phyloP scores from a whole-genome alignment of 2,113 vertebrate genomes.

The Romanogobio albipinnatus region DNA sequence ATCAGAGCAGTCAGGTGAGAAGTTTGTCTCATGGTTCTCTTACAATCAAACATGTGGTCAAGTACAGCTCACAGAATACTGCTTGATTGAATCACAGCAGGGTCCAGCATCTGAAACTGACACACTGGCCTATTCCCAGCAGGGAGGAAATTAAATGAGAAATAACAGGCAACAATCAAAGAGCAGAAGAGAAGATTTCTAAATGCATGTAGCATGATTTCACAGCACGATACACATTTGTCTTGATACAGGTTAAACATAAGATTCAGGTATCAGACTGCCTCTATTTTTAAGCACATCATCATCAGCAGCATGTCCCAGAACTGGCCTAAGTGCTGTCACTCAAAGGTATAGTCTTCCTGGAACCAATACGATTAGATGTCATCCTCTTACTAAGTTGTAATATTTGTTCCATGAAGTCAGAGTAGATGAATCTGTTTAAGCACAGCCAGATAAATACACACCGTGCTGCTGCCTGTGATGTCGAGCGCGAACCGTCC shows the following conservation, averaged over 20 bases:
- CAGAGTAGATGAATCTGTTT: background rate
- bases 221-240: background rate
- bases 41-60: slow-evolving; percentile 18
- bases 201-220: background rate
- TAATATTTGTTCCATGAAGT: slow-evolving; percentile 16
- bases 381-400: background rate
- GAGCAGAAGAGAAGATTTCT: background rate
- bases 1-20: slow-evolving; percentile 1
- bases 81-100: background rate
- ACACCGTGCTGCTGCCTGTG: background rate
- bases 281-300: background rate
- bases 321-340: background rate
- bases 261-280: background rate
- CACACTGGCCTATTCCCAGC: background rate
- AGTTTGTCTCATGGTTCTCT: background rate
- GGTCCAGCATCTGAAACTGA: slow-evolving; percentile 10
- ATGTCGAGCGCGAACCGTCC: background rate
- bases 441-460: background rate
- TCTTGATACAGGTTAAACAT: background rate
- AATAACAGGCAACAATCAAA: slow-evolving; percentile 20
- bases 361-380: slow-evolving; percentile 22
- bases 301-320: slow-evolving; percentile 14
- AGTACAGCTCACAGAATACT: slow-evolving; percentile 8
- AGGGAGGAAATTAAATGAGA: slow-evolving; percentile 6
- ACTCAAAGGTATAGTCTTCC: background rate